A percentile compares a stretch with the other conserved stretches of the same genome.
phyloP scores from a whole-genome alignment of 2,888 invertebrate genomes.

The Lycaena phlaeas region DNA sequence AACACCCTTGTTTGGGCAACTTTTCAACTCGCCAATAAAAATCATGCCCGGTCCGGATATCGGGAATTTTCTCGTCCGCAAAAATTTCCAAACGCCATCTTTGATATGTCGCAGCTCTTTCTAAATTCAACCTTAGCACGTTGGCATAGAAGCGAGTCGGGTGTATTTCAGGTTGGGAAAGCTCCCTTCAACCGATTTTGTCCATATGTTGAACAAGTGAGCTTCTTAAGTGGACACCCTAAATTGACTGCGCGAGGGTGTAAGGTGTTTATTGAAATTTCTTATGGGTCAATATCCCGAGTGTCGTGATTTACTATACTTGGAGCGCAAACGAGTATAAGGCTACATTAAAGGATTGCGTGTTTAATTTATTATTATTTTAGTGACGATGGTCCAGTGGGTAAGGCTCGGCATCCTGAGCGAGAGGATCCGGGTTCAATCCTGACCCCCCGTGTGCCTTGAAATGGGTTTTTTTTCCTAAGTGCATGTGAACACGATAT shows the following conservation, averaged over 20 bases:
- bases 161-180: slow-evolving; percentile 19
- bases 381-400: too few relatives aligned
- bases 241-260: slow-evolving; percentile 56
- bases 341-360: too few relatives aligned
- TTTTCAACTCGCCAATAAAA: slow-evolving; percentile 59
- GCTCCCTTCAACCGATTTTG: slow-evolving; percentile 46
- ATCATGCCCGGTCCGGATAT: slow-evolving; percentile 62
- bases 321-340: too few relatives aligned
- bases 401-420: too few relatives aligned
- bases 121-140: slow-evolving; percentile 20
- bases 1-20: slow-evolving; percentile 43
- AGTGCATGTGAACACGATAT: too few relatives aligned
- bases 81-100: slow-evolving; percentile 37
- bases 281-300: slow-evolving; percentile 38
- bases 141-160: slow-evolving; percentile 1
- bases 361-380: too few relatives aligned
- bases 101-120: slow-evolving; percentile 10
- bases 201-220: slow-evolving; percentile 66
- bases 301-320: slow-evolving; percentile 6
- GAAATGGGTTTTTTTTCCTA: too few relatives aligned
- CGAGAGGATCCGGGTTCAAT: too few relatives aligned
- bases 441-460: too few relatives aligned
- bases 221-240: slow-evolving; percentile 67
- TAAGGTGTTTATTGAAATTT: slow-evolving; percentile 65
- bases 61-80: slow-evolving; percentile 56